phyloP scores from a whole-genome alignment of 2,797 vertebrate species.

The Cryptoblepharus egeriae region DNA sequence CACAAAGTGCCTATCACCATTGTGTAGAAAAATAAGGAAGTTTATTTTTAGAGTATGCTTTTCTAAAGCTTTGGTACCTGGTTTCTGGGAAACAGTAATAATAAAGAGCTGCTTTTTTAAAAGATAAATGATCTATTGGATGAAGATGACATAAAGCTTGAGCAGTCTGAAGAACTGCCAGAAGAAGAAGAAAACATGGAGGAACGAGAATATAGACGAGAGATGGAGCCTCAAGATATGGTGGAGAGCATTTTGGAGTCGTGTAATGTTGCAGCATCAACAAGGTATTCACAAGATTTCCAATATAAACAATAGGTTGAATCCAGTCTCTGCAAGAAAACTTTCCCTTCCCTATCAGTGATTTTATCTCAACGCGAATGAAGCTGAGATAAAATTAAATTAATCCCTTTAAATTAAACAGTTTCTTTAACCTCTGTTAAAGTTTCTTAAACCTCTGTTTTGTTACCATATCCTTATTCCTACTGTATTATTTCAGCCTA shows the following conservation, averaged over 20 bases:
- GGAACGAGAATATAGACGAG: constrained; percentile 73
- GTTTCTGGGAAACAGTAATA: constrained; percentile 23
- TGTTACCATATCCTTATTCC: neutral
- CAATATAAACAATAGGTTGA: neutral
- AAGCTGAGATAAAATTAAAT: too few species aligned
- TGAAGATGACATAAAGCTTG: constrained; percentile 92
- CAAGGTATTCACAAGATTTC: constrained; percentile 73
- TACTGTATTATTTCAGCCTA: neutral
- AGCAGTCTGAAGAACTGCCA: constrained; percentile 92
- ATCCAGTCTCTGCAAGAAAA: too few species aligned
- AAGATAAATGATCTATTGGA: constrained; percentile 83
- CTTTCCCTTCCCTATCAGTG: too few species aligned
- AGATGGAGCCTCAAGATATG: constrained; percentile 76
- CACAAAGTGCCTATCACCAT: neutral
- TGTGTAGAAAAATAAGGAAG: neutral
- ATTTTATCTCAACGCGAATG: too few species aligned
- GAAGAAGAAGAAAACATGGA: constrained; percentile 81
- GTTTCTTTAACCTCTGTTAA: too few species aligned
- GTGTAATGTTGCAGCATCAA: constrained; percentile 74
- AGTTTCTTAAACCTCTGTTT: neutral
- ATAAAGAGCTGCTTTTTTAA: constrained; percentile 40
- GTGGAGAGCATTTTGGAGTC: constrained; percentile 76
- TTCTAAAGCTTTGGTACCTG: neutral
- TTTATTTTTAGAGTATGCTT: neutral
- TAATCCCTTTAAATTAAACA: too few species aligned